Evolutionary conservation across 2,888 invertebrate genomes (phyloP).

Genomic region (Pammene fasciana): DNA sequence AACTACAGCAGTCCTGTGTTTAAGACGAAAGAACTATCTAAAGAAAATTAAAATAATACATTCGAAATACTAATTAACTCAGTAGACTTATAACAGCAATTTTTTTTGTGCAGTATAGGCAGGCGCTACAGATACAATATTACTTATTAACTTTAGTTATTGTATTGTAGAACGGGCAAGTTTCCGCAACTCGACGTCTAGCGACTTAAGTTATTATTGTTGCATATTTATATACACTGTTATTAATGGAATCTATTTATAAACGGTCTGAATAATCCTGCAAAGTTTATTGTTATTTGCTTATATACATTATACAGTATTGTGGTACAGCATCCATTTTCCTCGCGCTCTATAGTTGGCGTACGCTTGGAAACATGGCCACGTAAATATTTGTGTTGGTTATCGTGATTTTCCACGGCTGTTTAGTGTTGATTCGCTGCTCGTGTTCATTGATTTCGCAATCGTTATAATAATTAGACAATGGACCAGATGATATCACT

Average conservation of each 20-base stretch:
- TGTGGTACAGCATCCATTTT: background rate
- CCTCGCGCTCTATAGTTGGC: conserved; percentile 21
- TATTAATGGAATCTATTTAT: background rate
- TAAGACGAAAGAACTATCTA: too few species aligned
- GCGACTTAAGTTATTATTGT: too few species aligned
- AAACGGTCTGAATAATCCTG: background rate
- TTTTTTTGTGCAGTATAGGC: too few species aligned
- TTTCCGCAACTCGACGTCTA: too few species aligned
- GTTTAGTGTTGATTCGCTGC: background rate
- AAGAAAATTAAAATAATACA: too few species aligned
- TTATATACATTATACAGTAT: background rate
- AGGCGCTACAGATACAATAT: background rate
- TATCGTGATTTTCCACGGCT: conserved; percentile 44
- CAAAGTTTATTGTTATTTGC: too few species aligned
- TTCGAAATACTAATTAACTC: too few species aligned
- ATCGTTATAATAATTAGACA: conserved; percentile 13
- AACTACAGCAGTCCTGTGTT: too few species aligned
- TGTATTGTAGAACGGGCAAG: too few species aligned
- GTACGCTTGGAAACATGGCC: conserved; percentile 25
- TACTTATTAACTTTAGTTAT: too few species aligned
- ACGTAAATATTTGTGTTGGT: conserved; percentile 39
- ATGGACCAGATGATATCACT: conserved; percentile 9
- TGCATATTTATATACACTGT: background rate
- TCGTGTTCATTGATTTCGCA: conserved; percentile 29
- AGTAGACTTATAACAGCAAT: background rate